phyloP scores from a whole-genome alignment of 2,888 invertebrate genomes.

The Synergus japonicus region DNA sequence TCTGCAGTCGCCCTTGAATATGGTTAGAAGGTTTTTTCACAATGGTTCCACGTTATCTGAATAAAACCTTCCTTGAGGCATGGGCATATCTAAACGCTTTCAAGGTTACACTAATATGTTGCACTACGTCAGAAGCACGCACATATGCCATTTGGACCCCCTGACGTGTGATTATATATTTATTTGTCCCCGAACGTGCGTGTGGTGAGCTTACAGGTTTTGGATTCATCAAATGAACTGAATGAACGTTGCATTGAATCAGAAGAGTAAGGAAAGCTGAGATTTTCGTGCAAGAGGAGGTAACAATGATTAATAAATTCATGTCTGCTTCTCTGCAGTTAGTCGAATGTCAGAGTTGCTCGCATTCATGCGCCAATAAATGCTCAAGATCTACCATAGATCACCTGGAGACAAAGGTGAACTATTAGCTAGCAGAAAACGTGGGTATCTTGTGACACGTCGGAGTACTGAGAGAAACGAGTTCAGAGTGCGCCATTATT shows the following conservation, averaged over 20 bases:
- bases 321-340: not conserved
- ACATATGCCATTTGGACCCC: conserved; percentile 13
- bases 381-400: not conserved
- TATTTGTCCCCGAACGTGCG: not conserved
- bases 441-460: conserved; percentile 47
- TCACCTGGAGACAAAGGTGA: conserved; percentile 13
- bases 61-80: conserved; percentile 16
- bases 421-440: conserved; percentile 45
- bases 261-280: not conserved
- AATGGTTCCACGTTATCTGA: not conserved
- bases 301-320: conserved; percentile 5
- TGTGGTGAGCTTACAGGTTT: not conserved
- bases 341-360: not conserved
- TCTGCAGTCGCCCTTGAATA: conserved; percentile 4
- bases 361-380: not conserved
- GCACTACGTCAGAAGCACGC: conserved; percentile 15
- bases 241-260: not conserved
- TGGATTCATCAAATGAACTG: not conserved
- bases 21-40: not conserved
- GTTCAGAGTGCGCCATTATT: conserved; percentile 46
- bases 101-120: conserved; percentile 2
- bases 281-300: not conserved
- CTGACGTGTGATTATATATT: conserved; percentile 6
- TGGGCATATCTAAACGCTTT: not conserved
- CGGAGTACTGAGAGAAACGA: conserved; percentile 49